Evolutionary conservation across 2,888 invertebrate species (phyloP), one percentile per base, ranked within the genome.

Genomic region (Pharmacophagus antenor): DNA sequence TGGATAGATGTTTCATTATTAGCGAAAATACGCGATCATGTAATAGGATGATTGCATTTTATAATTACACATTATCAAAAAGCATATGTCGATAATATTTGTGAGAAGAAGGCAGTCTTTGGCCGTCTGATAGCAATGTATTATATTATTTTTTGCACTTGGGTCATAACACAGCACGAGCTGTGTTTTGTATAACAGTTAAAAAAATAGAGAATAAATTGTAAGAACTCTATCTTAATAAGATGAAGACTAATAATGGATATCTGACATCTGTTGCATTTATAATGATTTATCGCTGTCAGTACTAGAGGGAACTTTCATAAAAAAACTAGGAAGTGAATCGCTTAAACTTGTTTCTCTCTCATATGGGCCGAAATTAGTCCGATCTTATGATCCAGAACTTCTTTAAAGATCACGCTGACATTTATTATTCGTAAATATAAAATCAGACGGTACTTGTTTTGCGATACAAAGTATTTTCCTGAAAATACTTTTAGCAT

Each of bases 351-450:
- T 73, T 69, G 87, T 85, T 83, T 83, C 77, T 82, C 82, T 83
- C 84, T 82, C 81, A 80, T 73, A 77, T 81, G 77, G 75, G 82
- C 80, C 76, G 72, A 82, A 82, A 75, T 77, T 79, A 74, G 75
- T 78, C 66, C 63, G 70, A 70, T 68, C 64, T 68, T 64, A 57
- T 74, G 80, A 82, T 85, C 83, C 79, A 83, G 84, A 79, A 74
- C 61, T 61, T 61, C 48, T 67, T 69, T 83, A 88, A 87, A 88
- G 79, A 88, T 80, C 88, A 87, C 75, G 71, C 74, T 88, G 88
- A 83, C 88, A 88, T 88, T 88, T 86, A 61, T 56, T 46, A 48
- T 47, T 25, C 47, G 41, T 48, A 53, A 61, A 56, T 44, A 56
- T 44, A 44, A 44, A 44, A 20, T 18, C 42, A 18, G 18, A 18